These are phyloP conservation scores for Syngnathus floridae DNA, from an alignment of 2,113 vertebrate genomes.

Conservation along the genomic window DNA sequence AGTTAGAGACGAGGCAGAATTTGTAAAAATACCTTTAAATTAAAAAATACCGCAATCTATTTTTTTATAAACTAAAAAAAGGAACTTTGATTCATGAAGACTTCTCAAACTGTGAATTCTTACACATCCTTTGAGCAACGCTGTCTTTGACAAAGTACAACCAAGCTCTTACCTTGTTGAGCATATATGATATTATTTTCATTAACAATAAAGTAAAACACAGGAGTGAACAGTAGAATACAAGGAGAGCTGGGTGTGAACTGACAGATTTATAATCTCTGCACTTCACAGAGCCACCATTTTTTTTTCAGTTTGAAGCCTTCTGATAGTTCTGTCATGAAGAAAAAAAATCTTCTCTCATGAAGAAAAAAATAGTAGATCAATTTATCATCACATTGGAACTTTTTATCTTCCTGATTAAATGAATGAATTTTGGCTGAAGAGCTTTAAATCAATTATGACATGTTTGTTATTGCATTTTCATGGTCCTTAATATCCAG, in stretches of 20 bases:
- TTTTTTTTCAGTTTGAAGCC: neutral
- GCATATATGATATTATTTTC: neutral
- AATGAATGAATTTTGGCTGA: constrained; percentile 33
- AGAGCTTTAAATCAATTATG: constrained; percentile 22
- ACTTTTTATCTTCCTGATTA: constrained; percentile 10
- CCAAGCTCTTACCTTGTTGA: neutral
- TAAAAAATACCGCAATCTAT: neutral
- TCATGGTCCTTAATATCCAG: constrained; percentile 27
- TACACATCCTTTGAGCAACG: neutral
- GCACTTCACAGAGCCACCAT: constrained; percentile 11
- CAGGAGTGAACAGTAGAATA: neutral
- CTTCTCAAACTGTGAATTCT: neutral
- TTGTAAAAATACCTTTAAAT: neutral
- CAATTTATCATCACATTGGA: constrained; percentile 28
- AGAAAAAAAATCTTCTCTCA: neutral
- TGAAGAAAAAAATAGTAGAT: neutral
- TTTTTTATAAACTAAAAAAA: neutral
- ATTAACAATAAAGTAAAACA: neutral
- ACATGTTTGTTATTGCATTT: constrained; percentile 9
- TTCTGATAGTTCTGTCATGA: neutral
- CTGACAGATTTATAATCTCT: constrained; percentile 2
- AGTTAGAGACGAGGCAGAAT: constrained; percentile 28
- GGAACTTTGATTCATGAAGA: neutral
- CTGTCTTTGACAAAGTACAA: neutral
- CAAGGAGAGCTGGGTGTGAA: neutral